A percentile compares a stretch with the other conserved stretches of the same genome.
These are phyloP conservation scores for Schizotus pectinicornis DNA, from an alignment of 2,888 invertebrate genomes.

Conservation along the genomic window DNA sequence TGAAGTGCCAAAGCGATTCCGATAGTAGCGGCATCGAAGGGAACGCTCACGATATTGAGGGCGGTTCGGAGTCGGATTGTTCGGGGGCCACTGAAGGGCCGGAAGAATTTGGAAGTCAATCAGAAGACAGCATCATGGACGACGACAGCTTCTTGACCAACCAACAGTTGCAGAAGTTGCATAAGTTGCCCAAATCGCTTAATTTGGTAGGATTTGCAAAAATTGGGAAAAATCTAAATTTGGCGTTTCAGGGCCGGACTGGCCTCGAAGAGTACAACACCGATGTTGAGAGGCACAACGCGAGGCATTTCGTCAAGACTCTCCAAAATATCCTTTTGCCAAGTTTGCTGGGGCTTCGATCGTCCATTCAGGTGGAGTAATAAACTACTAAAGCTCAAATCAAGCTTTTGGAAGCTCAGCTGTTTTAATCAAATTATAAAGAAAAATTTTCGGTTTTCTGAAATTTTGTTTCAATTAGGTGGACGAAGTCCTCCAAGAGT, in stretches of 20 bases:
- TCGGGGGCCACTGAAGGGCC: conserved; percentile 75
- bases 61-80: conserved; percentile 56
- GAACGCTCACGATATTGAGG: conserved; percentile 55
- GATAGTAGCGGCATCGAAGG: conserved; percentile 64
- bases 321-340: conserved; percentile 78
- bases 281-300: conserved; percentile 86
- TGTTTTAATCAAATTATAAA: no score
- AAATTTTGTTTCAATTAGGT: conserved; percentile 55
- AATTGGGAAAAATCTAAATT: conserved; percentile 3
- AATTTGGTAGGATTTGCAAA: conserved; percentile 56
- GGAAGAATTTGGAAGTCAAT: conserved; percentile 66
- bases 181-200: conserved; percentile 65
- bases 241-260: conserved; percentile 51
- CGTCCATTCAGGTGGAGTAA: conserved; percentile 70
- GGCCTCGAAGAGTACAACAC: conserved; percentile 72
- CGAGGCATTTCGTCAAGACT: conserved; percentile 81
- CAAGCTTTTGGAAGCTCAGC: conserved; percentile 5
- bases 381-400: conserved; percentile 8
- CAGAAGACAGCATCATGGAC: conserved; percentile 77
- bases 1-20: conserved; percentile 69
- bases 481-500: conserved; percentile 90
- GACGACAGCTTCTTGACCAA: conserved; percentile 71
- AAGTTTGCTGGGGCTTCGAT: conserved; percentile 74
- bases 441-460: background rate
- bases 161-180: conserved; percentile 59